Conservation (phyloP, 2,113 vertebrate species). For the Halichoeres trimaculatus region DNA sequence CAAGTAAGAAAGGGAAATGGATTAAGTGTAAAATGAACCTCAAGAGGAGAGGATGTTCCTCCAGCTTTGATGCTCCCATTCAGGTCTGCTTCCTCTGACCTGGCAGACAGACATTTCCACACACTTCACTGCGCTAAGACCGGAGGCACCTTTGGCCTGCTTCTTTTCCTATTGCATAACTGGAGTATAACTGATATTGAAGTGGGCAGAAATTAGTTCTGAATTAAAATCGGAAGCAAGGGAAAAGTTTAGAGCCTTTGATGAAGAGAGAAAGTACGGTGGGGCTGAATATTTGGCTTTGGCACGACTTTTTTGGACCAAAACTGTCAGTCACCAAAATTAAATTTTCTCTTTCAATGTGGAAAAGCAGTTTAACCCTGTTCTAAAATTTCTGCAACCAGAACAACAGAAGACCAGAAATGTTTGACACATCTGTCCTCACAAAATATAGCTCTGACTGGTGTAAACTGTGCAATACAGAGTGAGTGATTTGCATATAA, state of each 20-base stretch:
- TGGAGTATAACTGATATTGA: slow-evolving; percentile 35
- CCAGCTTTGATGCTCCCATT: slow-evolving; percentile 53
- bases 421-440: slow-evolving; percentile 3
- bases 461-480: neutral
- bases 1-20: slow-evolving; percentile 1
- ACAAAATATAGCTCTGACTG: neutral
- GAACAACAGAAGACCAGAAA: slow-evolving; percentile 5
- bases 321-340: slow-evolving; percentile 9
- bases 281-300: slow-evolving; percentile 16
- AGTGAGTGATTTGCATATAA: slow-evolving; percentile 21
- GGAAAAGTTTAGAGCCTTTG: slow-evolving; percentile 26
- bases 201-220: slow-evolving; percentile 14
- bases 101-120: slow-evolving; percentile 26
- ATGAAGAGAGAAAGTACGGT: slow-evolving; percentile 18
- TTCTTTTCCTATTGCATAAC: slow-evolving; percentile 17
- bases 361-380: neutral
- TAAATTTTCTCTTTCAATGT: slow-evolving; percentile 1
- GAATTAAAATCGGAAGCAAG: slow-evolving; percentile 27
- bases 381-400: neutral
- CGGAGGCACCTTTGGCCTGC: slow-evolving; percentile 1
- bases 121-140: slow-evolving; percentile 30
- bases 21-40: slow-evolving; percentile 48
- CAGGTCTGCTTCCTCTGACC: slow-evolving; percentile 49
- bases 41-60: slow-evolving; percentile 32
- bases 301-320: slow-evolving; percentile 11